phyloP scores from a whole-genome alignment of 2,113 vertebrate genomes.

The Prunella himalayana region DNA sequence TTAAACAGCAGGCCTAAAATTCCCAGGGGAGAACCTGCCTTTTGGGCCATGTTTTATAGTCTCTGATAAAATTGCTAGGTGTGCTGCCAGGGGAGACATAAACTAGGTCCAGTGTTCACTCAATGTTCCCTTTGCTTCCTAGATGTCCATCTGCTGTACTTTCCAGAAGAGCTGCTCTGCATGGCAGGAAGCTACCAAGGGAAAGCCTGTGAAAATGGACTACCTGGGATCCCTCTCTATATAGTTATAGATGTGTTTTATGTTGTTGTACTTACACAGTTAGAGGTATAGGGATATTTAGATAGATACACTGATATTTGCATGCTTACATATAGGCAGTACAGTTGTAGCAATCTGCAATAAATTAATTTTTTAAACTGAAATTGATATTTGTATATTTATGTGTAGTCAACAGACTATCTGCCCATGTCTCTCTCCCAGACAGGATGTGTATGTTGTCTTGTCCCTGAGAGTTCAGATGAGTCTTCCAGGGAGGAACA shows the following conservation, averaged over 20 bases:
- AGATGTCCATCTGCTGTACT: neutral
- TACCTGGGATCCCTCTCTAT: neutral
- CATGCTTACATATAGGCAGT: neutral
- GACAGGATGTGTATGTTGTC: neutral
- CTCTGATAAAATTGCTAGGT: neutral
- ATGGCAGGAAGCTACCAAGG: neutral
- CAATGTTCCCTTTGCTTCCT: neutral
- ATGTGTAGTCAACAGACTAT: neutral
- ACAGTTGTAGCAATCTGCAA: neutral
- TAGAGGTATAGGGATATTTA: neutral
- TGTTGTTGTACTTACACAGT: neutral
- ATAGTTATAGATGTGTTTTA: neutral
- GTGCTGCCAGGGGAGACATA: neutral
- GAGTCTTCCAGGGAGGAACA: neutral
- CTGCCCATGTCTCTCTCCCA: fast-evolving
- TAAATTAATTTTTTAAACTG: neutral
- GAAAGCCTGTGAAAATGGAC: neutral
- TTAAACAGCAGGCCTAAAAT: neutral
- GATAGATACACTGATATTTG: neutral
- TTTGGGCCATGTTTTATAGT: neutral
- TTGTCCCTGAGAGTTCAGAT: neutral
- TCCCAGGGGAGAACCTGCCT: neutral
- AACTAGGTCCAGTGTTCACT: neutral
- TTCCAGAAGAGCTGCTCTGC: neutral
- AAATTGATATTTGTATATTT: neutral